These are phyloP conservation scores for Drosophila erecta DNA, from an alignment of 1,140 invertebrate genomes.

Conservation along the genomic window DNA sequence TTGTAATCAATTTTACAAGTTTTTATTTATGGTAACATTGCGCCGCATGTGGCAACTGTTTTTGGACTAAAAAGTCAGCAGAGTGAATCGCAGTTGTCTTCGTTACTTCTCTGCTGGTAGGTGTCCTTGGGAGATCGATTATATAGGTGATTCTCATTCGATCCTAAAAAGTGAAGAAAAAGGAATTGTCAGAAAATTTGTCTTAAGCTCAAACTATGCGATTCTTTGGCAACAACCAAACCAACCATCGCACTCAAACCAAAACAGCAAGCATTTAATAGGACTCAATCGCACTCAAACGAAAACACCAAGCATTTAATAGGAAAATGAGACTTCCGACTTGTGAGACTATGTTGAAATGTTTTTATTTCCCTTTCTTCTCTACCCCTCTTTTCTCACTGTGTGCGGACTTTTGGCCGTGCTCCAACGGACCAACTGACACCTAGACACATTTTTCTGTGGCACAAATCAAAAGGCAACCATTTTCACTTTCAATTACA, in stretches of 20 bases:
- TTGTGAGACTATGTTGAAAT: too few relatives aligned
- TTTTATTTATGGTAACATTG: conserved; percentile 62
- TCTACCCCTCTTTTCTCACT: background rate
- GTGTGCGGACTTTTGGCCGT: conserved; percentile 31
- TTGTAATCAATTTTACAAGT: conserved; percentile 81
- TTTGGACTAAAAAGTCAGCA: conserved; percentile 29
- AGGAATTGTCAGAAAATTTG: background rate
- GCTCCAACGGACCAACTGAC: conserved; percentile 57
- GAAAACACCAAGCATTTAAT: background rate
- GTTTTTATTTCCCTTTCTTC: too few relatives aligned
- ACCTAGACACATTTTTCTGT: conserved; percentile 81
- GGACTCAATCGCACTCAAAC: background rate
- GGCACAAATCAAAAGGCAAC: conserved; percentile 81
- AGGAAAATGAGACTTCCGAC: too few relatives aligned
- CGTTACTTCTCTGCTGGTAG: conserved; percentile 7
- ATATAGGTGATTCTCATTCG: background rate
- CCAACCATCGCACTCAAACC: background rate
- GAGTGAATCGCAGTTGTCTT: conserved; percentile 10
- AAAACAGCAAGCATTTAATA: background rate
- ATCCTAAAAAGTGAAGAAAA: background rate
- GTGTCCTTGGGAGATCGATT: conserved; percentile 50
- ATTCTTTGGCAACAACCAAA: background rate
- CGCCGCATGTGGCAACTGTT: conserved; percentile 66
- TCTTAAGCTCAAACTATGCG: background rate
- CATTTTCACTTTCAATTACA: conserved; percentile 84